These are phyloP conservation scores for Oophaga sylvatica DNA, from an alignment of 2,797 vertebrate genomes.

Conservation along the genomic window DNA sequence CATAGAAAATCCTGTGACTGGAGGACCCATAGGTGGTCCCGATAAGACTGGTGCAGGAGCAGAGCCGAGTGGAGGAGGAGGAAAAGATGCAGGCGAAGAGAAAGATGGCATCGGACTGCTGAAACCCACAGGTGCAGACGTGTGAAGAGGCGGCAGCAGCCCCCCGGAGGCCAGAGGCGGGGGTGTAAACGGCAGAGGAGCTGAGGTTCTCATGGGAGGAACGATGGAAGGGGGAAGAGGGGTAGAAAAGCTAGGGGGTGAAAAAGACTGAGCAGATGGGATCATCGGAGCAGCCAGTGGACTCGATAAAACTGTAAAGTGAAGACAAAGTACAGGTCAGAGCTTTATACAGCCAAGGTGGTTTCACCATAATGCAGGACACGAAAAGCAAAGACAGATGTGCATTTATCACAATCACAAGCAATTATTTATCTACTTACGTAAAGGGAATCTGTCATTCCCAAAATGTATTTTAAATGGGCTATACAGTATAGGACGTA, in stretches of 20 bases:
- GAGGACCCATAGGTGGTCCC: slow-evolving; percentile 78
- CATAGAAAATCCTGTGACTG: slow-evolving; percentile 80
- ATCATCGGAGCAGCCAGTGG: slow-evolving; percentile 69
- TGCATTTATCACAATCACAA: background rate
- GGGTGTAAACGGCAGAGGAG: slow-evolving; percentile 65
- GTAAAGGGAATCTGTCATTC: too few species aligned
- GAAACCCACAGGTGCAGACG: slow-evolving; percentile 60
- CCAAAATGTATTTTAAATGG: too few species aligned
- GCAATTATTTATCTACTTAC: too few species aligned
- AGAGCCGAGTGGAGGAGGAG: slow-evolving; percentile 47
- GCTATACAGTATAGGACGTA: too few species aligned
- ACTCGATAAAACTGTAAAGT: slow-evolving; percentile 71
- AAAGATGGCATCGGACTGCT: slow-evolving; percentile 40
- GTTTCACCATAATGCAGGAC: background rate
- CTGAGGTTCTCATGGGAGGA: slow-evolving; percentile 66
- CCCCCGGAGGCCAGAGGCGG: slow-evolving; percentile 52
- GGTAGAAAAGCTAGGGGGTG: slow-evolving; percentile 65
- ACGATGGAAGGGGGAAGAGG: slow-evolving; percentile 64
- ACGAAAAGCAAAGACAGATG: background rate
- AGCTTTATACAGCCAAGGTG: background rate
- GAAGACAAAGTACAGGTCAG: slow-evolving; percentile 10
- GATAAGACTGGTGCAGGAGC: slow-evolving; percentile 65
- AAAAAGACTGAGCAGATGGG: slow-evolving; percentile 65
- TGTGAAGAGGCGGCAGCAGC: background rate
- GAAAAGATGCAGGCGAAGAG: slow-evolving; percentile 40